Conservation (phyloP, 1,140 invertebrate species). For the Sinella curviseta region DNA sequence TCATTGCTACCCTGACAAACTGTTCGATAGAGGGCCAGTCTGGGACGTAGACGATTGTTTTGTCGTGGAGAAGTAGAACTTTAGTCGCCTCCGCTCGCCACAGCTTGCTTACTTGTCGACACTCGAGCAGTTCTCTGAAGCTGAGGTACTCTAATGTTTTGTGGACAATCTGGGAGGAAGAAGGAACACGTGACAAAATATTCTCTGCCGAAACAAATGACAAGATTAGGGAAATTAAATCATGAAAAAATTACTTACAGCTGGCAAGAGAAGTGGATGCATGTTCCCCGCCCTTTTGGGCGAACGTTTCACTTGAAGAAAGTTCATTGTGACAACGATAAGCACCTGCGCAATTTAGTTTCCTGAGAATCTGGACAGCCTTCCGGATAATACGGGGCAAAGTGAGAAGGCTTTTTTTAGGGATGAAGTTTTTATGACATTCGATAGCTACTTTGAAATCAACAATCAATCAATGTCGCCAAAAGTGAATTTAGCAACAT, state of each 20-base stretch:
- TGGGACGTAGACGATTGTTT: neutral
- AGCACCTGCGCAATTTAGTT: neutral
- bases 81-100: neutral
- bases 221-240: neutral
- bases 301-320: constrained; percentile 5
- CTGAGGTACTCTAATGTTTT: neutral
- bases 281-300: neutral
- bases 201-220: neutral
- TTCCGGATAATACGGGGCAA: neutral
- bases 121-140: neutral
- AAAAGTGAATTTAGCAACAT: neutral
- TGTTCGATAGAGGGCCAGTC: neutral
- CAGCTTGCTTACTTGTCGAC: neutral
- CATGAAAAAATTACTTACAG: neutral
- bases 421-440: neutral
- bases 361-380: neutral
- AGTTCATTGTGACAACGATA: constrained; percentile 1
- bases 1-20: neutral
- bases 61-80: neutral
- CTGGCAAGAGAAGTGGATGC: neutral
- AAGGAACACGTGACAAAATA: neutral
- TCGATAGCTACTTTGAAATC: neutral
- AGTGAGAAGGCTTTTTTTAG: neutral
- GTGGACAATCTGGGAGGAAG: neutral
- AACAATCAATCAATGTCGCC: neutral